These are phyloP conservation scores for Pungitius pungitius DNA, from an alignment of 2,113 vertebrate genomes.

Conservation along the genomic window DNA sequence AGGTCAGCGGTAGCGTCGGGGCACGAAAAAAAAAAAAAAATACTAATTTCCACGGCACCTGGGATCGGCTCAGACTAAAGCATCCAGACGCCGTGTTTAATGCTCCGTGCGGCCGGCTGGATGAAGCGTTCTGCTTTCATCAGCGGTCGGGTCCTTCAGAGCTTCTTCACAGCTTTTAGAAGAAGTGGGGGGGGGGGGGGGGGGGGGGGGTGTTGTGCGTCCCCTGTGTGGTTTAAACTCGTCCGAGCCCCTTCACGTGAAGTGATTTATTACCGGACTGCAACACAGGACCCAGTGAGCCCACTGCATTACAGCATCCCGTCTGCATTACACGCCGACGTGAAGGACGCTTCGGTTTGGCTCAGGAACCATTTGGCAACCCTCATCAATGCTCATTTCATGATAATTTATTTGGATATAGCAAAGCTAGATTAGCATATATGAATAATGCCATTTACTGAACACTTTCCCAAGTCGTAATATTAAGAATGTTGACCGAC, in stretches of 20 bases:
- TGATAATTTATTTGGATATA: conserved; percentile 47
- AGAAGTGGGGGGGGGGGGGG: no score
- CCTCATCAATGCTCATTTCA: conserved; percentile 33
- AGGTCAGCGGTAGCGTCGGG: conserved; percentile 31
- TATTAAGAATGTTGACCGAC: background rate
- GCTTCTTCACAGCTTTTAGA: conserved; percentile 48
- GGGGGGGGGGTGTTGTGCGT: conserved; percentile 43
- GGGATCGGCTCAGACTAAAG: conserved; percentile 60
- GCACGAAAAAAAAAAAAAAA: conserved; percentile 60
- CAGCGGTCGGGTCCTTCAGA: conserved; percentile 57
- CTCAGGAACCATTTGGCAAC: conserved; percentile 42
- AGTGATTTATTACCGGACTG: conserved; percentile 65
- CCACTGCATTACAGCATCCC: conserved; percentile 57
- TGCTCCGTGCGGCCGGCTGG: conserved; percentile 63
- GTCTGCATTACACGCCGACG: conserved; percentile 18
- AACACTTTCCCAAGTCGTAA: conserved; percentile 10
- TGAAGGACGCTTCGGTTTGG: conserved; percentile 65
- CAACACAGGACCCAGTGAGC: conserved; percentile 58
- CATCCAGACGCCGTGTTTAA: conserved; percentile 77
- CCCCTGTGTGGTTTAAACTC: conserved; percentile 68
- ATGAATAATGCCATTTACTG: conserved; percentile 40
- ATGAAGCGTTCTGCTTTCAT: conserved; percentile 66
- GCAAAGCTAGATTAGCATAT: conserved; percentile 32
- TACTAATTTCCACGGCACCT: conserved; percentile 50
- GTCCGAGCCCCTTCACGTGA: conserved; percentile 49